Conservation (phyloP, 2,797 vertebrate species). For the Merluccius polli region DNA sequence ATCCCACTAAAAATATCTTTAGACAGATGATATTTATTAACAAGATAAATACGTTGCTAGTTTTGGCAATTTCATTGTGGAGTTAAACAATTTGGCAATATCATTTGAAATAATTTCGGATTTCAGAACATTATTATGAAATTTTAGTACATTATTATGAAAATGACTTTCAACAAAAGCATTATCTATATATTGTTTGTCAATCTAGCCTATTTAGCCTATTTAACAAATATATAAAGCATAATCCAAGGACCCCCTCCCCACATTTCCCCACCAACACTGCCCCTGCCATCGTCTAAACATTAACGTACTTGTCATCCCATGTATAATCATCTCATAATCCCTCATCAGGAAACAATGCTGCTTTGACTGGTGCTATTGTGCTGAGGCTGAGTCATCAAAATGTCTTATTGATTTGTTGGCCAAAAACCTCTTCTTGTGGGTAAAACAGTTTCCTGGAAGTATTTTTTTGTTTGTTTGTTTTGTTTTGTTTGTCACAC, state of each 20-base stretch:
- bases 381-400: neutral
- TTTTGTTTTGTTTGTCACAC: too few species aligned
- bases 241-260: too few species aligned
- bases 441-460: too few species aligned
- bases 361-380: neutral
- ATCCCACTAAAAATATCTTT: neutral
- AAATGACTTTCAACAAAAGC: neutral
- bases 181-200: neutral
- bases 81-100: neutral
- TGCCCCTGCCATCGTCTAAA: neutral
- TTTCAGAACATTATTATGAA: neutral
- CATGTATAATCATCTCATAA: neutral
- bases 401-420: neutral
- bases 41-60: neutral
- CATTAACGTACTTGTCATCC: neutral
- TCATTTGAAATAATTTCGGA: neutral
- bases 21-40: neutral
- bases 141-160: neutral
- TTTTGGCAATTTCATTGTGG: neutral
- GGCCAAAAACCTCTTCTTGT: neutral
- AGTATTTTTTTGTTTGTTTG: too few species aligned
- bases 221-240: too few species aligned
- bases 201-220: neutral
- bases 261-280: too few species aligned
- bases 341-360: neutral